Evolutionary conservation across 2,797 vertebrate species (phyloP).

Genomic region (Sphenopsis melanotis): DNA sequence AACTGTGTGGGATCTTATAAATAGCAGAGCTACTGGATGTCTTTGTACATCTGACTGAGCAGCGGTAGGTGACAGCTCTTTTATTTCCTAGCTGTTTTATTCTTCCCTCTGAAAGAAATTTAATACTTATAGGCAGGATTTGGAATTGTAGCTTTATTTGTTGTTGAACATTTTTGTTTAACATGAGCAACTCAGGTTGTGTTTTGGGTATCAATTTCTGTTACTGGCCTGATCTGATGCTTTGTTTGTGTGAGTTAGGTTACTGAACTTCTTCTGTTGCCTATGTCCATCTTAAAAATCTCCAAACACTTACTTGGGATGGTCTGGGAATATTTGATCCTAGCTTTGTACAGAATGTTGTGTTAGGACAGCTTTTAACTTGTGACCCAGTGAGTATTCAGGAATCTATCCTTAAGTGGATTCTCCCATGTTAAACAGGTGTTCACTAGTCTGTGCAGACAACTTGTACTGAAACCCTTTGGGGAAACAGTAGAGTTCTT

Average conservation of each 20-base stretch:
- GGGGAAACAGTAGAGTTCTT: not conserved
- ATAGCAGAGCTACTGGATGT: not conserved
- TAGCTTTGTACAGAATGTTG: not conserved
- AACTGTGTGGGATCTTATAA: conserved; percentile 43
- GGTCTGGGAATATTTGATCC: not conserved
- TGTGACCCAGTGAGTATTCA: not conserved
- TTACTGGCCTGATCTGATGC: not conserved
- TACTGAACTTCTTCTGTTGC: not conserved
- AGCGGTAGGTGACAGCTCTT: not conserved
- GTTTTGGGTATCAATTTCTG: not conserved
- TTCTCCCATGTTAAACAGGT: not conserved
- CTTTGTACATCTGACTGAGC: not conserved
- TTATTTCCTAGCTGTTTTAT: not conserved
- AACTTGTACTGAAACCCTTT: not conserved
- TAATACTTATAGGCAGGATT: not conserved
- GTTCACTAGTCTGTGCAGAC: not conserved
- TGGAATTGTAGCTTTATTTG: not conserved
- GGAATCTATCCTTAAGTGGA: not conserved
- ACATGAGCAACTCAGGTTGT: not conserved
- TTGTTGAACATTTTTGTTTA: not conserved
- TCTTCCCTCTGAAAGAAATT: not conserved
- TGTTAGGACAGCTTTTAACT: not conserved
- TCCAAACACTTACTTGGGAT: not conserved
- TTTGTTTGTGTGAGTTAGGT: not conserved
- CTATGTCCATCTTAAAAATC: not conserved